A percentile compares a stretch with the other conserved stretches of the same genome.
Evolutionary conservation across 2,113 vertebrate species (phyloP).

Genomic region (Mixornis gularis): DNA sequence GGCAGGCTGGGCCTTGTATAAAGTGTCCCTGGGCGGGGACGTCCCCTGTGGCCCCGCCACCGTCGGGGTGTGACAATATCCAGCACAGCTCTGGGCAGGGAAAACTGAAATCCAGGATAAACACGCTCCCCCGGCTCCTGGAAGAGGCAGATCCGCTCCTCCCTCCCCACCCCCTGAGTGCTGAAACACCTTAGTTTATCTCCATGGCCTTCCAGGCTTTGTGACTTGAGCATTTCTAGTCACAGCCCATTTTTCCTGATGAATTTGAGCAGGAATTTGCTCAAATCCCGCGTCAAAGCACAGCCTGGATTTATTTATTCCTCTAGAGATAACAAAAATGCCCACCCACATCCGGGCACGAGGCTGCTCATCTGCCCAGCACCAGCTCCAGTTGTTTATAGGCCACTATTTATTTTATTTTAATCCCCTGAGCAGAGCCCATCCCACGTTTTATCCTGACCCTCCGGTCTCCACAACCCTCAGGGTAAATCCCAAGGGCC

Average conservation of each 20-base stretch:
- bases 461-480: accelerated
- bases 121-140: accelerated
- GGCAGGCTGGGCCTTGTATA: background rate
- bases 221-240: background rate
- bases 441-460: background rate
- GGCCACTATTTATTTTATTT: background rate
- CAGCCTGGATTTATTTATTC: background rate
- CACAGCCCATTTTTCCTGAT: background rate
- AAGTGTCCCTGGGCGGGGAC: background rate
- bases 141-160: background rate
- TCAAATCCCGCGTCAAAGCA: background rate
- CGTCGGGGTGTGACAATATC: accelerated
- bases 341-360: background rate
- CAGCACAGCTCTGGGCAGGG: background rate
- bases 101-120: background rate
- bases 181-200: background rate
- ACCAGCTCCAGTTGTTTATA: background rate
- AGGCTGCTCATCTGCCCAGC: background rate
- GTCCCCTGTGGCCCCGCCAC: background rate
- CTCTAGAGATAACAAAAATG: background rate
- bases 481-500: background rate
- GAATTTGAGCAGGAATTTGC: background rate
- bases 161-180: background rate
- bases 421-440: background rate
- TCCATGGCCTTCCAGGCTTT: background rate